Evolutionary conservation across 1,140 invertebrate species (phyloP).

Genomic region (Xylocopa sonorina): DNA sequence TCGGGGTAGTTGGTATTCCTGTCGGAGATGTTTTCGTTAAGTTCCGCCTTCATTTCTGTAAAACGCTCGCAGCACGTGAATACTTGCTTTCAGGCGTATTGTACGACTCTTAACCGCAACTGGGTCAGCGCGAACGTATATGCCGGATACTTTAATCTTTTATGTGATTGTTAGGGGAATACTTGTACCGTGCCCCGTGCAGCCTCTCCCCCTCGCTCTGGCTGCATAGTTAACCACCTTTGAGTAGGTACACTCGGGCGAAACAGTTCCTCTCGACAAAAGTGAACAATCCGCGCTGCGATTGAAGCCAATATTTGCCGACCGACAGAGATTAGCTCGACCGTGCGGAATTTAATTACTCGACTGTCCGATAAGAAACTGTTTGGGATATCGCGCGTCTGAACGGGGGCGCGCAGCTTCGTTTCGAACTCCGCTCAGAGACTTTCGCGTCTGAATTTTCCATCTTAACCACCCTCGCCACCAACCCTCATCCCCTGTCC

Average conservation of each 20-base stretch:
- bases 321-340: too few relatives aligned
- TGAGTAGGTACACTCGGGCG: not conserved
- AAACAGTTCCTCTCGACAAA: not conserved
- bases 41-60: conserved; percentile 25
- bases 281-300: not conserved
- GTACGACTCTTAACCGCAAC: conserved; percentile 32
- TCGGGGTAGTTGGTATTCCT: conserved; percentile 19
- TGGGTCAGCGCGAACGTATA: conserved; percentile 27
- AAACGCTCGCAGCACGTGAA: conserved; percentile 32
- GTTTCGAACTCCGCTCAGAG: too few relatives aligned
- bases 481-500: not conserved
- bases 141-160: conserved; percentile 45
- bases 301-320: not conserved
- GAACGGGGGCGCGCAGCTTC: too few relatives aligned
- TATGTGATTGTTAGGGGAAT: conserved; percentile 43
- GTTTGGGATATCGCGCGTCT: too few relatives aligned
- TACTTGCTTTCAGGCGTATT: conserved; percentile 22
- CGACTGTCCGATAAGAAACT: too few relatives aligned
- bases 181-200: conserved; percentile 1
- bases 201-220: not conserved
- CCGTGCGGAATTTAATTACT: too few relatives aligned
- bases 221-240: conserved; percentile 8
- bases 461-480: too few relatives aligned
- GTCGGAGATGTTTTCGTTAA: conserved; percentile 26
- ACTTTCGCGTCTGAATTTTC: too few relatives aligned